phyloP scores from a whole-genome alignment of 2,113 vertebrate genomes.

The Vimba vimba region DNA sequence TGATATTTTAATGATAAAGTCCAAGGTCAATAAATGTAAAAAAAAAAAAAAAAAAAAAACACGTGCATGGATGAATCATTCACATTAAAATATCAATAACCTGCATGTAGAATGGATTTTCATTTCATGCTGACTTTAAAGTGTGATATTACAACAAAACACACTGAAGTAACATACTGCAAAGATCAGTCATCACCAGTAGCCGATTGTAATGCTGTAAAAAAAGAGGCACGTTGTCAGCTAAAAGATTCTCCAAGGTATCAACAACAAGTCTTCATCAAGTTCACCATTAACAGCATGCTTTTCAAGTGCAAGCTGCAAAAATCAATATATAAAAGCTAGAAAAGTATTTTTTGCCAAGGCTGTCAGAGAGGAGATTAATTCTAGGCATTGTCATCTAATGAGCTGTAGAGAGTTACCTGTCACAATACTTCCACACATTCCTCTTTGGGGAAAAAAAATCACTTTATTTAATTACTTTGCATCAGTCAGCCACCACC shows the following conservation, averaged over 20 bases:
- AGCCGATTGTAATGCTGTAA: neutral
- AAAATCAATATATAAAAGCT: slow-evolving; percentile 29
- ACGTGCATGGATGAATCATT: neutral
- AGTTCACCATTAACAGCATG: neutral
- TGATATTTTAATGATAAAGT: neutral
- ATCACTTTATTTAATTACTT: slow-evolving; percentile 71
- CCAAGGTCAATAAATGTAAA: neutral
- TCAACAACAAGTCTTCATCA: slow-evolving; percentile 3
- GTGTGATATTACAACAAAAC: neutral
- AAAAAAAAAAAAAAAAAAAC: neutral
- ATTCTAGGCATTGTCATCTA: slow-evolving; percentile 71
- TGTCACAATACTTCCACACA: slow-evolving; percentile 67
- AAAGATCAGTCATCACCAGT: slow-evolving; percentile 6
- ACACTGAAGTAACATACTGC: neutral
- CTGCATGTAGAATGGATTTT: neutral
- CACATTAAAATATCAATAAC: neutral
- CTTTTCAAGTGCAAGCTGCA: neutral
- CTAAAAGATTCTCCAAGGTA: slow-evolving; percentile 1
- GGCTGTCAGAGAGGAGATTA: slow-evolving; percentile 71
- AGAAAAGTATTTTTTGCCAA: slow-evolving; percentile 61
- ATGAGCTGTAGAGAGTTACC: slow-evolving; percentile 73
- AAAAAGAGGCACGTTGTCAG: neutral
- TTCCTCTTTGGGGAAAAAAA: slow-evolving; percentile 64
- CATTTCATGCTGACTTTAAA: neutral
- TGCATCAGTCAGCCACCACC: slow-evolving; percentile 53